phyloP scores from a whole-genome alignment of 2,797 vertebrate genomes.

The Aplochiton taeniatus region DNA sequence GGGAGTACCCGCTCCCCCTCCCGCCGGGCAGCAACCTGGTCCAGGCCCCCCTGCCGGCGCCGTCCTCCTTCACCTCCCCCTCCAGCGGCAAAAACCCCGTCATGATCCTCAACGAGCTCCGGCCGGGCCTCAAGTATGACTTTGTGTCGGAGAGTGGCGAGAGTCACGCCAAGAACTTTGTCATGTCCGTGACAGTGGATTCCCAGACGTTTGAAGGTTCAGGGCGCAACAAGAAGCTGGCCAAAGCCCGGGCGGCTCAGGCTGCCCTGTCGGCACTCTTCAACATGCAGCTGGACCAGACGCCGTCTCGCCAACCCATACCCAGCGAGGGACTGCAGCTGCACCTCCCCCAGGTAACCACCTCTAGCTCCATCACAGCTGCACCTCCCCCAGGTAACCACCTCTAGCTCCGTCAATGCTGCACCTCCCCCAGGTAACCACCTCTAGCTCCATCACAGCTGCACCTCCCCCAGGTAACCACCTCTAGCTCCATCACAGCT shows the following conservation, averaged over 20 bases:
- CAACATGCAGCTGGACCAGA: slow-evolving; percentile 97
- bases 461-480: slow-evolving; percentile 92
- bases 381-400: slow-evolving; percentile 92
- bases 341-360: slow-evolving; percentile 92
- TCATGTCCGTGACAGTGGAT: slow-evolving; percentile 95
- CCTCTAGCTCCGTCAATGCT: slow-evolving; percentile 69
- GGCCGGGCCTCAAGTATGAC: slow-evolving; percentile 94
- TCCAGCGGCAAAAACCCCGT: slow-evolving; percentile 95
- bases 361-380: slow-evolving; percentile 69
- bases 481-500: not conserved
- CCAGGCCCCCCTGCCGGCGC: slow-evolving; percentile 83
- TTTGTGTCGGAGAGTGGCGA: slow-evolving; percentile 97
- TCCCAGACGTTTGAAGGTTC: slow-evolving; percentile 93
- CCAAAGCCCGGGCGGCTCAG: slow-evolving; percentile 95
- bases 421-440: slow-evolving; percentile 92
- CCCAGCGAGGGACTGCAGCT: slow-evolving; percentile 94
- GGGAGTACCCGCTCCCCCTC: slow-evolving; percentile 83
- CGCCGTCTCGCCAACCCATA: slow-evolving; percentile 93
- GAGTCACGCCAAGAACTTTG: slow-evolving; percentile 98
- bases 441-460: slow-evolving; percentile 69
- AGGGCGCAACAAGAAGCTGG: slow-evolving; percentile 96
- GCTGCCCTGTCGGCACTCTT: slow-evolving; percentile 91
- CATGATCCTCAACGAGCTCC: slow-evolving; percentile 97
- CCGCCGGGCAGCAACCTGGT: slow-evolving; percentile 77
- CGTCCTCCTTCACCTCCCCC: slow-evolving; percentile 79